Evolutionary conservation across 2,113 vertebrate species (phyloP), one percentile per base, ranked within the genome.

Genomic region (Pseudolaguvia tuberculata): DNA sequence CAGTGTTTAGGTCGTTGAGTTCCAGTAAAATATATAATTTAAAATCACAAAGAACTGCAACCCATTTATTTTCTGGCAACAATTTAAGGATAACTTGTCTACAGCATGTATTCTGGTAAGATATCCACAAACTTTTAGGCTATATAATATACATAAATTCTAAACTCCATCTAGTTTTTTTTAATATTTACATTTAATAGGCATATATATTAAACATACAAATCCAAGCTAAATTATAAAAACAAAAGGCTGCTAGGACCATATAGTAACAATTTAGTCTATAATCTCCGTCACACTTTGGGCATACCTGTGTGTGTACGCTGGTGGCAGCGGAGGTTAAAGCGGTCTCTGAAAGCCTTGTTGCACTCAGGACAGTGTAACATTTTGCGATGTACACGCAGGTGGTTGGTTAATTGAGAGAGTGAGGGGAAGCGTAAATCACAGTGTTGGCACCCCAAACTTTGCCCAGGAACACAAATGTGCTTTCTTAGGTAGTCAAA

Each of bases 291-390:
- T 20, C 57, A 25, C 23, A 1, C 66, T 45, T 76, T 15, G 10
- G 21, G 1, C 63, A 48, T 77, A 77, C 77, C 77, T 48, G 65
- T 79, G 50, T 79, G 77, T 56, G 65, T 70, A 35, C 55, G 71
- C 72, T 74, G 55, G 57, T 79, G 77, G 56, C 57, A 62, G 53
- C 72, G 66, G 48, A 79, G 77, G 39, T 75, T 74, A 35, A 62
- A 75, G 35, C 58, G 48, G 50, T 79, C 65, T 27, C 77, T 67
- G 72, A 79, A 79, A n/a, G 66, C 47, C 47, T 70, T 79, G 71
- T 47, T 74, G 57, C 77, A 79, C 21, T 70, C 56, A 10, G 77
- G 77, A 39, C 77, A 79, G 31, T 67, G 66, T 17, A 70, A 42
- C 71, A 74, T 59, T 74, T 79, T 75, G 17, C 72, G 52, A 47